Base-by-base conservation (phyloP, 2,888 invertebrate species). In the Orgyia antiqua region DNA sequence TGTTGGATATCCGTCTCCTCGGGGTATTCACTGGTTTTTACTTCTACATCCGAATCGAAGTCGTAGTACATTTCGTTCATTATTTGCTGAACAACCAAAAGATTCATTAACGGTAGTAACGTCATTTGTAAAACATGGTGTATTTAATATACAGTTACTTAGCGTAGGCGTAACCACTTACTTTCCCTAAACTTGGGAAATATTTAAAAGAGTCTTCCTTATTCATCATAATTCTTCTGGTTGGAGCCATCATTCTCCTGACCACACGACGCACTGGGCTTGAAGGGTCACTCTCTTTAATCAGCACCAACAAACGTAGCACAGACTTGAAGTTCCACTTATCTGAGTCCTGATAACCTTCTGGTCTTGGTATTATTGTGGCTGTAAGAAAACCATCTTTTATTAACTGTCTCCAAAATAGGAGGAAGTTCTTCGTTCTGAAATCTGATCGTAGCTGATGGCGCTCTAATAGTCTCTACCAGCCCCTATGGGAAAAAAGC, bases 291-390 rank as follows among this genome's bases (percentile, higher is more conserved):
- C 58, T 62, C 20, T 49, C 41, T 2, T 44, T 40, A 11, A 76
- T 47, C 4, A 72, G 55, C 1, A 36, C 34, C 5, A 73, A 34
- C n/a, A 74, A 49, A 1, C 54, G 64, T 4, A 59, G 5, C 13
- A 69, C 75, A 0, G 70, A 58, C 0, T 44, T 39, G 12, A 40
- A 46, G 36, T 67, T 45, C 75, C 75, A 76, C 1, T 15, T 38
- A 0, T 33, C 13, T 0, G 67, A 53, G 47, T 74, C 73, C n/a
- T 35, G 36, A 42, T 64, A 71, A 3, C 65, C 68, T 0, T 11
- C n/a, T 1, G 29, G 24, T 6, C 5, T 12, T 11, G 17, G 9
- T n/a, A 24, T 29, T 3, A 29, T 15, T 1, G 11, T 11, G n/a
- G 17, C 29, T 29, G n/a, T 2, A 24, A 24, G 7, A 13, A n/a